Percentiles rank a stretch among this genome's conserved stretches.
These are phyloP conservation scores for Drosophila anomalipes DNA, from an alignment of 2,888 invertebrate genomes.

Conservation along the genomic window DNA sequence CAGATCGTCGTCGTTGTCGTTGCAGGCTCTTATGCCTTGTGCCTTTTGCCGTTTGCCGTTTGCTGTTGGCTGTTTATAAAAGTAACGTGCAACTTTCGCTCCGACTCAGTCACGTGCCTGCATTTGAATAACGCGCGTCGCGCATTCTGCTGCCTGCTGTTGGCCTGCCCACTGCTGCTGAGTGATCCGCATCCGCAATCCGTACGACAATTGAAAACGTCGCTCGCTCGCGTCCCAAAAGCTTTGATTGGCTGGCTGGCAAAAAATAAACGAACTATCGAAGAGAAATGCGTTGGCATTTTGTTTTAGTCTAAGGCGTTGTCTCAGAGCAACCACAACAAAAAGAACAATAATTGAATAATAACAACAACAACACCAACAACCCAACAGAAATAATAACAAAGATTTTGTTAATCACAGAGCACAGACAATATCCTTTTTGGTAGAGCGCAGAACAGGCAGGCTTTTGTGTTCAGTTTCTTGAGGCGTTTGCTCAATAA, in stretches of 20 bases:
- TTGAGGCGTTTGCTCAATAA: constrained; percentile 15
- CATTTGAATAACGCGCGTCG: constrained; percentile 69
- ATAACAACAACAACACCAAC: constrained; percentile 3
- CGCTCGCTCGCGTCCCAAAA: constrained; percentile 46
- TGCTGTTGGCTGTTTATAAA: constrained; percentile 70
- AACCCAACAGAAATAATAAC: not conserved
- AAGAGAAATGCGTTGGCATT: constrained; percentile 46
- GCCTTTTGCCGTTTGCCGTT: not conserved
- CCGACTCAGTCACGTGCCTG: constrained; percentile 81
- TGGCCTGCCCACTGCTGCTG: constrained; percentile 45
- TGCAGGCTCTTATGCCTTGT: not conserved
- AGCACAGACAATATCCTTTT: constrained; percentile 45
- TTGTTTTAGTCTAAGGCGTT: constrained; percentile 51
- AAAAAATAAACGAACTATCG: constrained; percentile 5
- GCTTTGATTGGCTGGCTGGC: constrained; percentile 66
- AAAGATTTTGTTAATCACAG: constrained; percentile 32
- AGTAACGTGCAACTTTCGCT: constrained; percentile 64
- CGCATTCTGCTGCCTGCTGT: constrained; percentile 46
- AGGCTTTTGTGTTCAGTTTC: constrained; percentile 62
- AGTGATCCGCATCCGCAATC: constrained; percentile 70
- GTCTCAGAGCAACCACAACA: constrained; percentile 30
- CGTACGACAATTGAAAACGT: constrained; percentile 46
- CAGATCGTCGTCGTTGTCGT: constrained; percentile 46
- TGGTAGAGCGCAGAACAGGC: constrained; percentile 66
- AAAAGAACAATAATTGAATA: not conserved